phyloP scores from a whole-genome alignment of 2,888 invertebrate genomes.

The Nomada hirtipes region DNA sequence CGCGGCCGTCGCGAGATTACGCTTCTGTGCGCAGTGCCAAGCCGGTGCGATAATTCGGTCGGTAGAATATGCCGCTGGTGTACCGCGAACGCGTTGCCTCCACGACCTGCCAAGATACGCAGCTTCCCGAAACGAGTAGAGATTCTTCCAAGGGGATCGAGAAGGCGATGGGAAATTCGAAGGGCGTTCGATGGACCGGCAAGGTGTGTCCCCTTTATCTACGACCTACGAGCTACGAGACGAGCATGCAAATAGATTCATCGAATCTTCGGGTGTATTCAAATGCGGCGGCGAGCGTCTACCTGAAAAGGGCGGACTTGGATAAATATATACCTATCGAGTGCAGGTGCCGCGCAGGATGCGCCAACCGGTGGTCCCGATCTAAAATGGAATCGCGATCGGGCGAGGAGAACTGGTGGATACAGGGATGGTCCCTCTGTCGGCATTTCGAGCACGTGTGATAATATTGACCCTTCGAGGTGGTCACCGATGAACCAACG shows the following conservation, averaged over 20 bases:
- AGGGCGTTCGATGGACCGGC: constrained; percentile 29
- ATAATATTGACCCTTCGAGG: constrained; percentile 73
- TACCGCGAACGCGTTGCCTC: too few species aligned
- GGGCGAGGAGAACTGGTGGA: constrained; percentile 34
- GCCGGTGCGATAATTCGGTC: constrained; percentile 21
- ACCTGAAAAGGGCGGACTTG: constrained; percentile 74
- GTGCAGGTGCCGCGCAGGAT: constrained; percentile 61
- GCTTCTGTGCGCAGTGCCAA: not conserved
- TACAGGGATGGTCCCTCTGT: constrained; percentile 58
- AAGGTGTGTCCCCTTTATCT: constrained; percentile 36
- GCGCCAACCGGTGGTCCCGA: constrained; percentile 41
- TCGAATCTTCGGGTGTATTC: constrained; percentile 63
- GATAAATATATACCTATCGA: constrained; percentile 66
- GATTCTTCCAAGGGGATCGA: not conserved
- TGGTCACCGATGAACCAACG: constrained; percentile 53
- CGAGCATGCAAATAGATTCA: constrained; percentile 69
- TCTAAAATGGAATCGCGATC: constrained; percentile 60
- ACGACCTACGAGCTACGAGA: constrained; percentile 24
- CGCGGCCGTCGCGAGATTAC: constrained; percentile 34
- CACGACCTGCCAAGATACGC: not conserved
- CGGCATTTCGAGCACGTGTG: constrained; percentile 76
- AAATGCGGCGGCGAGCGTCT: constrained; percentile 63
- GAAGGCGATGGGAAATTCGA: constrained; percentile 14
- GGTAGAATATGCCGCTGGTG: not conserved
- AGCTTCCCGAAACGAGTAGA: not conserved